These are phyloP conservation scores for Athene cunicularia DNA, from an alignment of 2,113 vertebrate species.

Conservation along the genomic window DNA sequence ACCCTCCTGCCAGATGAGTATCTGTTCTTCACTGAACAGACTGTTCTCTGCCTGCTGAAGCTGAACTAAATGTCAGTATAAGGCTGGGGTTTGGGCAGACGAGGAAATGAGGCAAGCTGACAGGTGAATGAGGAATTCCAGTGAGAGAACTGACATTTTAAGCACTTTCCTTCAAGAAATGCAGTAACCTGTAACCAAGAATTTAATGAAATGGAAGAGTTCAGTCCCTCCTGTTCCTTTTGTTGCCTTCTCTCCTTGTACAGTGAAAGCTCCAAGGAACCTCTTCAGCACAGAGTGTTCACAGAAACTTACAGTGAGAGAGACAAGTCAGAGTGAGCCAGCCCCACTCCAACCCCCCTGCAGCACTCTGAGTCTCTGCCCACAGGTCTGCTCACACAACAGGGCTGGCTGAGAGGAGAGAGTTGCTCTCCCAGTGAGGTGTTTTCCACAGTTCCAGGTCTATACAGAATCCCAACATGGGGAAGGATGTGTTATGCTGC, in stretches of 20 bases:
- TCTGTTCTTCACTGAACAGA: not conserved
- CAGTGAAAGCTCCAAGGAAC: not conserved
- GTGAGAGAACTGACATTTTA: slow-evolving; percentile 16
- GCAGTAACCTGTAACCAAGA: slow-evolving; percentile 6
- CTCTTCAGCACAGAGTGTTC: not conserved
- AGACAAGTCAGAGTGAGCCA: not conserved
- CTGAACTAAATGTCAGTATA: not conserved
- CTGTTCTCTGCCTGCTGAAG: slow-evolving; percentile 9
- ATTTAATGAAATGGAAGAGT: not conserved
- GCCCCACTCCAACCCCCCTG: not conserved
- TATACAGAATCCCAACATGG: not conserved
- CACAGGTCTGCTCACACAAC: not conserved
- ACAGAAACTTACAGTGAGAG: not conserved
- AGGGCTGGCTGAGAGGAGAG: not conserved
- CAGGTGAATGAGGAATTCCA: slow-evolving; percentile 1
- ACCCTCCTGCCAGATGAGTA: not conserved
- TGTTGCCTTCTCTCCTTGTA: not conserved
- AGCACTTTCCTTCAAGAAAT: slow-evolving; percentile 13
- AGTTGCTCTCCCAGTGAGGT: not conserved
- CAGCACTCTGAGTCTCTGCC: not conserved
- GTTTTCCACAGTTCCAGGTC: not conserved
- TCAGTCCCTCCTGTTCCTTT: not conserved
- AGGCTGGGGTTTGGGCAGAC: not conserved
- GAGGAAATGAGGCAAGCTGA: slow-evolving; percentile 39
- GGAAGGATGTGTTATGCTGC: not conserved